Evolutionary conservation across 2,888 invertebrate genomes (phyloP).

Genomic region (Limnephilus auricula): DNA sequence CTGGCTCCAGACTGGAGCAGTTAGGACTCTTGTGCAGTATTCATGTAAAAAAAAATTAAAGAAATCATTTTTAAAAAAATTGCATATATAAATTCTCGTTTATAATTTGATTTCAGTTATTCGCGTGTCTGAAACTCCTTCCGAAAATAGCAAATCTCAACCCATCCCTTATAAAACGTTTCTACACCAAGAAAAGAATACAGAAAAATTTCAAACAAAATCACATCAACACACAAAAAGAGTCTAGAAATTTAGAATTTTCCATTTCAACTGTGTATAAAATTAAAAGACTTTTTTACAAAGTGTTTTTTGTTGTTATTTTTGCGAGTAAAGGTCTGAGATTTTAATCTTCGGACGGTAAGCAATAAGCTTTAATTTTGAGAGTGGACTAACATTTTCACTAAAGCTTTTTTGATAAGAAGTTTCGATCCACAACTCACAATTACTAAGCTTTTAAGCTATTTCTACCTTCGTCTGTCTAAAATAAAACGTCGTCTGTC

Average conservation of each 20-base stretch:
- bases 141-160: conserved; percentile 27
- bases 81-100: not conserved
- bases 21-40: too few relatives aligned
- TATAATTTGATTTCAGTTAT: not conserved
- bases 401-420: not conserved
- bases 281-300: not conserved
- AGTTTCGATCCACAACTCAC: not conserved
- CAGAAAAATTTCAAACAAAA: not conserved
- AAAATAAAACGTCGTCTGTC: not conserved
- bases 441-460: not conserved
- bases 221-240: not conserved
- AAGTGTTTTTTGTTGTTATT: not conserved
- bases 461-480: not conserved
- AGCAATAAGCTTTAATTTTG: conserved; percentile 14
- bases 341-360: conserved; percentile 29
- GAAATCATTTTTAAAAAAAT: too few relatives aligned
- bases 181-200: not conserved
- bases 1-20: too few relatives aligned
- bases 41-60: too few relatives aligned
- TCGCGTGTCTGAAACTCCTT: conserved; percentile 36
- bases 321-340: not conserved
- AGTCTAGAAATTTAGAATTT: not conserved
- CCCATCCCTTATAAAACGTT: not conserved
- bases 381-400: conserved; percentile 14
- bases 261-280: not conserved